Base-by-base conservation (phyloP, 1,140 invertebrate species). In the Zaprionus taronus region DNA sequence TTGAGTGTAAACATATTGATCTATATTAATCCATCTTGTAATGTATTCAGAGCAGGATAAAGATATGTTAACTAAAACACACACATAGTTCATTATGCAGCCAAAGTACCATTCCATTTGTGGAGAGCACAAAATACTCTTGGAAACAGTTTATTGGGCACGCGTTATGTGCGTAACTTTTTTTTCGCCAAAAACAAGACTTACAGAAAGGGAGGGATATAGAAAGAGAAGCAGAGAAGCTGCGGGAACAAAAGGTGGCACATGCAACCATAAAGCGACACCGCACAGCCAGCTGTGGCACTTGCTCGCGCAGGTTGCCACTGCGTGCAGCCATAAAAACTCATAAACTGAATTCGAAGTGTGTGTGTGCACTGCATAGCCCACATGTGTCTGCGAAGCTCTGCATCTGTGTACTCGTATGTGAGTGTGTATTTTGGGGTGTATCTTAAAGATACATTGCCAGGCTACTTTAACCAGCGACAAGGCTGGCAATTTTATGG, bases 391-490 rank as follows among this genome's bases (percentile, higher is more conserved):
- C 62, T 51, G 49, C 56, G 5, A 15, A 15, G 14, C 36, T 53
- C 31, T 34, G 61, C 51, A 6, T 41, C 47, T 66, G 80, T 62
- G 41, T 49, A 20, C 20, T 20, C 20, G 20, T 22, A 31, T 47
- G 44, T 63, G 64, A 41, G 65, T 83, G 80, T 77, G 57, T 63
- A 58, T 71, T 26, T 38, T 63, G 57, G 72, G 51, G 41, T 67
- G 69, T 77, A 71, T 68, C 83, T 82, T 90, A 69, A 66, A 77
- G 69, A 77, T 67, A 77, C 47, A 90, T 72, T 76, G 83, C 41
- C 67, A 82, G 72, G 76, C 74, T 69, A 67, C 65, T 74, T 20
- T 53, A 72, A 78, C 22, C 44, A 63, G 64, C 22, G 41, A 57
- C 69, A 56, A 26, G 55, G 47, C 56, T 22, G 44, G 58, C 20